Percentiles rank a stretch among this genome's conserved stretches.
These are phyloP conservation scores for Austrofundulus limnaeus DNA, from an alignment of 2,113 vertebrate genomes.

Conservation along the genomic window DNA sequence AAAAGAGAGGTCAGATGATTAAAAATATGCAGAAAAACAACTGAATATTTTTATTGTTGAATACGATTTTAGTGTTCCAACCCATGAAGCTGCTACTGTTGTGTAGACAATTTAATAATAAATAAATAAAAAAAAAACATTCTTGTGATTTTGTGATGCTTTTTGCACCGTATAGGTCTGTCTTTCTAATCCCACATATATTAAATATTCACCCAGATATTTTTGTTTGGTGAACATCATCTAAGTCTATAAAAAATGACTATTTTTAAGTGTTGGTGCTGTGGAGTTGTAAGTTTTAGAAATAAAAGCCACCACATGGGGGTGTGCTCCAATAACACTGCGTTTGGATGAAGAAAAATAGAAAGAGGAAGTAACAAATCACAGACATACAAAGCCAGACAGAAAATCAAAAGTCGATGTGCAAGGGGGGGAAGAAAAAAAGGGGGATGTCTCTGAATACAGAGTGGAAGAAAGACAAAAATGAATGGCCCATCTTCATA, in stretches of 20 bases:
- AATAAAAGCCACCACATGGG: neutral
- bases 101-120: neutral
- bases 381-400: slow-evolving; percentile 28
- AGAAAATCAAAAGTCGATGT: slow-evolving; percentile 54
- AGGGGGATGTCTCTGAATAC: slow-evolving; percentile 21
- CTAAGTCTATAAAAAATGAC: neutral
- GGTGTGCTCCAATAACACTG: slow-evolving; percentile 4
- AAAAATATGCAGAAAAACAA: neutral
- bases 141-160: neutral
- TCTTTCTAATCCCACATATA: neutral
- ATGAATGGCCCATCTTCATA: slow-evolving; percentile 58
- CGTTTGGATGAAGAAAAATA: slow-evolving; percentile 18
- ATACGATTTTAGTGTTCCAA: neutral
- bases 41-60: neutral
- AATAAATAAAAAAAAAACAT: neutral
- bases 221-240: neutral
- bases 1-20: slow-evolving; percentile 6
- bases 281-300: slow-evolving; percentile 5
- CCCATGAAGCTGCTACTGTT: neutral
- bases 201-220: neutral
- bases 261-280: neutral
- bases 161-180: neutral
- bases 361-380: slow-evolving; percentile 46
- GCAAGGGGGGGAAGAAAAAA: slow-evolving; percentile 23
- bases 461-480: slow-evolving; percentile 26